Base-by-base conservation (phyloP, 1,140 invertebrate species). In the Polyergus mexicanus region DNA sequence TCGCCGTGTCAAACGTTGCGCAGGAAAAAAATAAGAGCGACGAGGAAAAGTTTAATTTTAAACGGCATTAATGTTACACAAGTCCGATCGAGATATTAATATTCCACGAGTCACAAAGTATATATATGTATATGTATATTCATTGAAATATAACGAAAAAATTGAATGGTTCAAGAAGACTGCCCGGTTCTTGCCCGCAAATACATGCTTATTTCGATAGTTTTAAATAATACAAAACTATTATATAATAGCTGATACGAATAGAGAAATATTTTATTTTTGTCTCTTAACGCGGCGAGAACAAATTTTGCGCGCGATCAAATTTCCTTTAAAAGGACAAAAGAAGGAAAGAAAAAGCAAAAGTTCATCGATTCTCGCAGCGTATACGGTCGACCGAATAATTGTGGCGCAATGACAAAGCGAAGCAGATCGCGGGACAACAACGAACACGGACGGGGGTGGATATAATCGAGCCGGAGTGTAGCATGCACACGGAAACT, bases 401-500 rank as follows among this genome's bases (percentile, higher is more conserved):
- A 84, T 76, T 28, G 72, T 76, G 62, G 22, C 58, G 72, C 71
- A 7, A 32, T 19, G 72, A 77, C 74, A 77, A 84, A 77, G 72
- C 72, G 32, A 35, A 22, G 38, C 41, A 51, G 47, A 71, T 81
- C 51, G 44, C 68, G 72, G 71, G 71, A 63, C 51, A 51, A 41
- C 58, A 38, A 41, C 51, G 54, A 47, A 62, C 41, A 10, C 56
- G 51, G 54, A 47, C 32, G 81, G 62, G 62, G 81, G 58, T 41
- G 75, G 75, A 66, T 54, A 80, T 85, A 85, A 85, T 85, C 83
- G 83, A 78, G 58, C 41, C 62, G 60, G 62, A 66, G 62, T n/a
- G 60, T 60, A 25, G 41, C 72, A 66, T 74, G 72, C 22, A 60
- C 74, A 62, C 44, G 74, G 74, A 54, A 65, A 65, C 58, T 32